Conservation (phyloP, 2,113 vertebrate genomes). For the Todiramphus saurophagus region DNA sequence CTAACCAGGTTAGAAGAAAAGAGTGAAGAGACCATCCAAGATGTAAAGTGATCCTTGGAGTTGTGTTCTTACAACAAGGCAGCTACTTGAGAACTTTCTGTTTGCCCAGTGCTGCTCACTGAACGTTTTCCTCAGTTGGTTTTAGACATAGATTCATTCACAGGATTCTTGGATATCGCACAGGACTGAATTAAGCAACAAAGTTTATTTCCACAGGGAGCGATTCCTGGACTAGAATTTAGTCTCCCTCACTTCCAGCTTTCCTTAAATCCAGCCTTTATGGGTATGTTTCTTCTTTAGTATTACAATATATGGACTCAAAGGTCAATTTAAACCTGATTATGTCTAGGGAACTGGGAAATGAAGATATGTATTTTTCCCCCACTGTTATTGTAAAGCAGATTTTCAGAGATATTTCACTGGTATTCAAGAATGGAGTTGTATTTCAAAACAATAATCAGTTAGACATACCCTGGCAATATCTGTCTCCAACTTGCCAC, state of each 20-base stretch:
- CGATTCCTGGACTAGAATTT: not conserved
- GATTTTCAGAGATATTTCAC: not conserved
- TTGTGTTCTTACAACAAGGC: not conserved
- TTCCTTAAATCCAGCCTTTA: not conserved
- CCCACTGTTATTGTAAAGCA: not conserved
- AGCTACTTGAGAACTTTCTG: not conserved
- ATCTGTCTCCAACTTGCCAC: slow-evolving; percentile 75
- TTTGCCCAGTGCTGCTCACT: not conserved
- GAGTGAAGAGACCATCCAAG: not conserved
- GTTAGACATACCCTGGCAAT: slow-evolving; percentile 83
- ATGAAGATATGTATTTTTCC: not conserved
- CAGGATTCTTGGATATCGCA: not conserved
- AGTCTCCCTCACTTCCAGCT: not conserved
- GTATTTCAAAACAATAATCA: not conserved
- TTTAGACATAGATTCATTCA: not conserved
- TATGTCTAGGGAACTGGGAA: not conserved
- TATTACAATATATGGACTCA: not conserved
- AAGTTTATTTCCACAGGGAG: not conserved
- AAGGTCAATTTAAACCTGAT: not conserved
- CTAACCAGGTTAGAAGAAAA: not conserved
- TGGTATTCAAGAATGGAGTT: not conserved
- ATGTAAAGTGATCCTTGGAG: not conserved
- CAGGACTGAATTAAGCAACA: not conserved
- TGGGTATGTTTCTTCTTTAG: not conserved
- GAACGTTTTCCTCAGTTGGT: not conserved